Evolutionary conservation across 2,113 vertebrate genomes (phyloP).

Genomic region (Diadophis punctatus): DNA sequence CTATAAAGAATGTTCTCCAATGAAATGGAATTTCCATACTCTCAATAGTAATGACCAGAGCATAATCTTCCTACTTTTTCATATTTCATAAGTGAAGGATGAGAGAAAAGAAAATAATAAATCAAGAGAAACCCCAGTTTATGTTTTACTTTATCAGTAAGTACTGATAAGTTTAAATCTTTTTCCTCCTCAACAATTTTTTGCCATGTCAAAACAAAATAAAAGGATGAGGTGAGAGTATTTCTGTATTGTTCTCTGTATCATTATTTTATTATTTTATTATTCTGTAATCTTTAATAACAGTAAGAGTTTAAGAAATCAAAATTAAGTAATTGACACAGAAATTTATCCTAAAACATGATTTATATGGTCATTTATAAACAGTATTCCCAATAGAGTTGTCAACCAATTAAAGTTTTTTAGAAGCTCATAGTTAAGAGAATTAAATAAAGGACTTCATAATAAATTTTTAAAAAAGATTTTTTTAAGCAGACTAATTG

Average conservation of each 20-base stretch:
- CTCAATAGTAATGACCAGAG: neutral
- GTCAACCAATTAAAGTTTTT: conserved; percentile 8
- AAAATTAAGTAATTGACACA: neutral
- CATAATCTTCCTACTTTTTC: neutral
- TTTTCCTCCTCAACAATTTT: neutral
- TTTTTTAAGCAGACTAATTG: neutral
- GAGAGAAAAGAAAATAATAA: conserved; percentile 54
- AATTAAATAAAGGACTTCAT: neutral
- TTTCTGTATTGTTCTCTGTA: neutral
- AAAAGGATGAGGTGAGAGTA: neutral
- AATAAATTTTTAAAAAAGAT: neutral
- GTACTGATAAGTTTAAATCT: neutral
- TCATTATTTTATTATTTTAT: neutral
- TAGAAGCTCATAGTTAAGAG: neutral
- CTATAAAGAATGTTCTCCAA: neutral
- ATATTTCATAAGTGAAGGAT: neutral
- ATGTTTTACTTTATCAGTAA: conserved; percentile 39
- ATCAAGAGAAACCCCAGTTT: conserved; percentile 30
- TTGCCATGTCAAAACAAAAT: neutral
- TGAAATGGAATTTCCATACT: too few relatives aligned
- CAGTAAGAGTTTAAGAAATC: neutral
- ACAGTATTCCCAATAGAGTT: neutral
- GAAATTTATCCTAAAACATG: neutral
- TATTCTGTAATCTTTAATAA: neutral
- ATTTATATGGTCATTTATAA: conserved; percentile 2